phyloP scores from a whole-genome alignment of 2,797 vertebrate genomes.

The Hydrophis major region DNA sequence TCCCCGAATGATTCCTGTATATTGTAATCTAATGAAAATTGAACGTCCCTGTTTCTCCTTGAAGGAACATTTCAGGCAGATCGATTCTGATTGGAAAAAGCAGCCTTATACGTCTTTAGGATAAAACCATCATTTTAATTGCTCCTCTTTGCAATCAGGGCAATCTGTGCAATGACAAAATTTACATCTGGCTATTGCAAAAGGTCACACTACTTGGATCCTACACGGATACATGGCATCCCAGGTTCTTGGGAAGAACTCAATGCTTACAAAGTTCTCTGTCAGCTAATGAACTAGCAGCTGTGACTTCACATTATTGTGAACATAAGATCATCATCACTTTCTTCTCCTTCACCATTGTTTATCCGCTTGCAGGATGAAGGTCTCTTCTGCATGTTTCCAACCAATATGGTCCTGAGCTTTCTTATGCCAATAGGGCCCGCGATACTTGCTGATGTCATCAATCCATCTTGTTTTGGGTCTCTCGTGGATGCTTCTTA shows the following conservation, averaged over 20 bases:
- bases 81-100: background rate
- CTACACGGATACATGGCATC: background rate
- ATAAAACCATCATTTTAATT: background rate
- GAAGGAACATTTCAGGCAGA: background rate
- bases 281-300: background rate
- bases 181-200: background rate
- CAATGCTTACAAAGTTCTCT: background rate
- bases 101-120: background rate
- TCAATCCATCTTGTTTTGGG: background rate
- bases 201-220: background rate
- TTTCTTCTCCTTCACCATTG: background rate
- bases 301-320: background rate
- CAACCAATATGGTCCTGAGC: background rate
- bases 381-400: background rate
- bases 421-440: background rate
- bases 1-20: background rate
- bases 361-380: background rate
- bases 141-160: background rate
- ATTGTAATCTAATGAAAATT: background rate
- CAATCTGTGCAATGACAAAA: background rate
- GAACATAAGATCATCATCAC: background rate
- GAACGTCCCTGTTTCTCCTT: background rate
- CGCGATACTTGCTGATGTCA: background rate
- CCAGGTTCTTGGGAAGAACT: background rate
- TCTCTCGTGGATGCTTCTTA: background rate